Evolutionary conservation across 2,113 vertebrate genomes (phyloP).

Genomic region (Zosterops hypoxanthus): DNA sequence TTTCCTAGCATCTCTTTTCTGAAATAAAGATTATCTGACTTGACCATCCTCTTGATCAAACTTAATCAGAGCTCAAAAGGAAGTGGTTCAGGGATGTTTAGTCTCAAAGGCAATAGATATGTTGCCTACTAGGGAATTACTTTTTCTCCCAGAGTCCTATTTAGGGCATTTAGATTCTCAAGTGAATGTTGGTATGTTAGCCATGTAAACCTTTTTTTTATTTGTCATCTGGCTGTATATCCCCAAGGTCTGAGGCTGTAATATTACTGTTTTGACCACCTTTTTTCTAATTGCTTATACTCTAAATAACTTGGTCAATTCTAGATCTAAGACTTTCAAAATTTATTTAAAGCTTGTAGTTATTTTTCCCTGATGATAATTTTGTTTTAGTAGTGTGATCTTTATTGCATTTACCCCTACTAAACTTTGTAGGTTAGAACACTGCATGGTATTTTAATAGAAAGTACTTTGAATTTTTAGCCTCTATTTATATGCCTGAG

Average conservation of each 20-base stretch:
- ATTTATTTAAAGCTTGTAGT: background rate
- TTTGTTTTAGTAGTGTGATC: background rate
- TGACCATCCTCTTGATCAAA: background rate
- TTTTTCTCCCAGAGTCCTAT: background rate
- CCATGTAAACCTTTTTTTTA: background rate
- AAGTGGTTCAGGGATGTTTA: background rate
- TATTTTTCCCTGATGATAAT: background rate
- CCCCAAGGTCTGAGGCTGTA: background rate
- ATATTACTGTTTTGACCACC: background rate
- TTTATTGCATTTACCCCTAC: background rate
- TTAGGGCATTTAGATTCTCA: conserved; percentile 33
- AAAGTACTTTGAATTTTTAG: background rate
- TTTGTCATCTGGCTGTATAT: background rate
- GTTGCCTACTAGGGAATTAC: background rate
- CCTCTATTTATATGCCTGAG: background rate
- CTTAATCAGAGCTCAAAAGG: background rate
- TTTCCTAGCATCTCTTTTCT: background rate
- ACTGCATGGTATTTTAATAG: background rate
- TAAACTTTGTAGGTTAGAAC: background rate
- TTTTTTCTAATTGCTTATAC: background rate
- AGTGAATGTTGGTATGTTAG: conserved; percentile 4
- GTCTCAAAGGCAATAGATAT: background rate
- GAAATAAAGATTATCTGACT: background rate
- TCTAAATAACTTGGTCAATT: background rate
- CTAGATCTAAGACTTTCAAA: background rate